Evolutionary conservation across 1,140 invertebrate genomes (phyloP).

Genomic region (Thaumetopoea pityocampa): DNA sequence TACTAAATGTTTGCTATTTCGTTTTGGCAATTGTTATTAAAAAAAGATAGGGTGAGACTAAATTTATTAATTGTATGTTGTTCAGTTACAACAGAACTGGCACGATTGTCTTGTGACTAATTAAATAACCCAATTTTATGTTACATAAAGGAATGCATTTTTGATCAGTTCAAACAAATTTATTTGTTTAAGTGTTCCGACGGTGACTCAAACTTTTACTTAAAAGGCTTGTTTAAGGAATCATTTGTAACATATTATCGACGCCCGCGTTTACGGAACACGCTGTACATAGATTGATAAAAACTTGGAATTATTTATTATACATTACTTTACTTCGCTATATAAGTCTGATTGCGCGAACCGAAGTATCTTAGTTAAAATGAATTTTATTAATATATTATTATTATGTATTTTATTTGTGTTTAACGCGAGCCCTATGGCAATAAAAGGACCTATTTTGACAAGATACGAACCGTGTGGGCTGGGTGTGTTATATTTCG

Average conservation of each 20-base stretch:
- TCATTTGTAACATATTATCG: slow-evolving; percentile 5
- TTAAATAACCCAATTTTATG: slow-evolving; percentile 22
- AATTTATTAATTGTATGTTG: neutral
- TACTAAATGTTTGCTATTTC: too few species aligned
- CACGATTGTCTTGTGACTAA: slow-evolving; percentile 37
- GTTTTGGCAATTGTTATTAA: too few species aligned
- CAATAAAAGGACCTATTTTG: slow-evolving; percentile 42
- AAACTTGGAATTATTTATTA: too few species aligned
- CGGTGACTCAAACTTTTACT: slow-evolving; percentile 48
- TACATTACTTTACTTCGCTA: too few species aligned
- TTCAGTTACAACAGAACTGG: neutral
- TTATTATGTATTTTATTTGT: slow-evolving; percentile 13
- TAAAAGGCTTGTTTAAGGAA: slow-evolving; percentile 36
- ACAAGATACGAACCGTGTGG: slow-evolving; percentile 58
- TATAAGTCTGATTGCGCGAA: too few species aligned
- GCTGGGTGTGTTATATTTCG: slow-evolving; percentile 52
- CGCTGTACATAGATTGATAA: slow-evolving; percentile 15
- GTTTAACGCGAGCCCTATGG: slow-evolving; percentile 36
- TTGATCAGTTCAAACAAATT: neutral
- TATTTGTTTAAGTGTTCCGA: slow-evolving; percentile 9
- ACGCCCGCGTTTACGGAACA: slow-evolving; percentile 10
- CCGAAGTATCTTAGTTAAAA: slow-evolving; percentile 12
- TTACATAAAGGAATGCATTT: slow-evolving; percentile 16
- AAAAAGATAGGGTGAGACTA: too few species aligned
- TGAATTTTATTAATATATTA: slow-evolving; percentile 5